These are phyloP conservation scores for Drosophila cracens DNA, from an alignment of 2,888 invertebrate species.

Conservation along the genomic window DNA sequence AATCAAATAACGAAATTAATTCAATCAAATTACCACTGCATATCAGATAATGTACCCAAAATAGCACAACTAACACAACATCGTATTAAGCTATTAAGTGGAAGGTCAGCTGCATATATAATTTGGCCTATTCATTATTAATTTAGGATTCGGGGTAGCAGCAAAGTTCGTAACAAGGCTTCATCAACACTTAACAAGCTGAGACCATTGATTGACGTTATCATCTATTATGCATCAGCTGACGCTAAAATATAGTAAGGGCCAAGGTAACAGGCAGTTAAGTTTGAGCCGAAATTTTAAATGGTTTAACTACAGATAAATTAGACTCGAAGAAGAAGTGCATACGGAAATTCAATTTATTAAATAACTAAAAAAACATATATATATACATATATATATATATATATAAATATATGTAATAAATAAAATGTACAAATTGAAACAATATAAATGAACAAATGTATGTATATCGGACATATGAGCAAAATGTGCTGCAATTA, in stretches of 20 bases:
- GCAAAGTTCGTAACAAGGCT: background rate
- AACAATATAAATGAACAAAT: background rate
- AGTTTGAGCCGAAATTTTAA: background rate
- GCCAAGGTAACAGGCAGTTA: background rate
- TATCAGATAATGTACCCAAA: background rate
- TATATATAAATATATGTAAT: background rate
- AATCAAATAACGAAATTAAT: background rate
- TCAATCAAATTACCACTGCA: conserved; percentile 1
- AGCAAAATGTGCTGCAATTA: background rate
- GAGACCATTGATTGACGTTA: conserved; percentile 11
- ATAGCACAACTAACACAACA: background rate
- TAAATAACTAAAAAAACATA: background rate
- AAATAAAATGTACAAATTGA: background rate
- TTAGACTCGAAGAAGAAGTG: background rate
- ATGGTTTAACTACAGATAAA: background rate
- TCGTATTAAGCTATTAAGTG: background rate
- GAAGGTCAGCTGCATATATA: background rate
- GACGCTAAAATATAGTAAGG: background rate
- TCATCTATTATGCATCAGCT: conserved; percentile 21
- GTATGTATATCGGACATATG: background rate
- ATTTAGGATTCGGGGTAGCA: background rate
- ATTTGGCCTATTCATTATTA: conserved; percentile 16
- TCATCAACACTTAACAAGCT: conserved; percentile 22
- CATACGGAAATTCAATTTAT: background rate
- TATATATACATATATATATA: too few relatives aligned